phyloP scores from a whole-genome alignment of 23 tunicate genomes.

The Halocynthia roretzi region DNA sequence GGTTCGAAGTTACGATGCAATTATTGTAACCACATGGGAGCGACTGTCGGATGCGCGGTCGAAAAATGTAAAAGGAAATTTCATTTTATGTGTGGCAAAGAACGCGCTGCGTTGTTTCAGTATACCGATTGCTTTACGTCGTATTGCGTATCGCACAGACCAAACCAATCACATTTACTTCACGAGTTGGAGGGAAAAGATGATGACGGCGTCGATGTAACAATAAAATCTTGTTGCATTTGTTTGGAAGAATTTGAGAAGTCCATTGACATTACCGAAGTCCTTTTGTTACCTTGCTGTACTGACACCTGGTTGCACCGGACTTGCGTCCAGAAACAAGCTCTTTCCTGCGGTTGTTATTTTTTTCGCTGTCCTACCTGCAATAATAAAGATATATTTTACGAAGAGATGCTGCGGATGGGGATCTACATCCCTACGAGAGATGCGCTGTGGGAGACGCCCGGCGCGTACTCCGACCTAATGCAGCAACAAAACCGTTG shows the following conservation, averaged over 20 bases:
- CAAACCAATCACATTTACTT: conserved; percentile 24
- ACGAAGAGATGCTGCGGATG: conserved; percentile 56
- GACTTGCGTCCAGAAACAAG: conserved; percentile 80
- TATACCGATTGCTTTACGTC: conserved; percentile 45
- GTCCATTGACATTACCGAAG: conserved; percentile 8
- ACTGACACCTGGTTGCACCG: conserved; percentile 40
- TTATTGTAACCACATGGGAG: conserved; percentile 56
- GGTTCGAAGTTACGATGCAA: conserved; percentile 48
- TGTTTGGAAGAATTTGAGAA: conserved; percentile 41
- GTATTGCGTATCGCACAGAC: conserved; percentile 49
- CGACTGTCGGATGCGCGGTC: conserved; percentile 73
- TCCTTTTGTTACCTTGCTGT: conserved; percentile 62
- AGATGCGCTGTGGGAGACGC: conserved; percentile 92
- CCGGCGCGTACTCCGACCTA: conserved; percentile 68
- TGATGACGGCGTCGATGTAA: not conserved
- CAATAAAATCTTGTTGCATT: conserved; percentile 20
- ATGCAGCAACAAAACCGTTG: conserved; percentile 44
- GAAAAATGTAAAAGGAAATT: conserved; percentile 52
- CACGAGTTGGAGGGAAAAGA: not conserved
- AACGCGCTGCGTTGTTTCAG: conserved; percentile 27
- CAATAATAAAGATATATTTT: conserved; percentile 42
- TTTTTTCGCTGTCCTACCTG: conserved; percentile 92
- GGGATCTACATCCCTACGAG: conserved; percentile 80
- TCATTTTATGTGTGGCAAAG: conserved; percentile 58
- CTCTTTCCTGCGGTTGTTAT: conserved; percentile 51